Percentiles rank a stretch among this genome's conserved stretches.
phyloP scores from a whole-genome alignment of 2,797 vertebrate genomes.

The Etheostoma nigrum region DNA sequence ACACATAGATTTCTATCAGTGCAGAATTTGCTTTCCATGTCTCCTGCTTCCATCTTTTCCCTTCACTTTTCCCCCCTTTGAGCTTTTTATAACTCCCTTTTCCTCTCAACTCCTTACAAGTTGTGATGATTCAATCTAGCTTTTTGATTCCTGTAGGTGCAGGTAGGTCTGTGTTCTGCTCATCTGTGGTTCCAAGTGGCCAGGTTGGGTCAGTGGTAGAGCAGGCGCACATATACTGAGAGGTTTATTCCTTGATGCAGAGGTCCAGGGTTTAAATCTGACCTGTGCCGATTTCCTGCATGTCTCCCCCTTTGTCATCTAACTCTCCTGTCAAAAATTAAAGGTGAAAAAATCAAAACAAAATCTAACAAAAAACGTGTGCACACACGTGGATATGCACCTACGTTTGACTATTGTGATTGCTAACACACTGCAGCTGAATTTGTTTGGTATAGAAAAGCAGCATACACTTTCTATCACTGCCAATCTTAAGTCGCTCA shows the following conservation, averaged over 20 bases:
- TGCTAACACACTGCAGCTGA: slow-evolving; percentile 1
- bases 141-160: background rate
- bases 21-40: slow-evolving; percentile 29
- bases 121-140: slow-evolving; percentile 18
- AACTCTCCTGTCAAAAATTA: too few species aligned
- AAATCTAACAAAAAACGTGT: background rate
- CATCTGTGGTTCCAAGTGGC: background rate
- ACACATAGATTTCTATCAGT: slow-evolving; percentile 21
- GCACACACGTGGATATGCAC: background rate
- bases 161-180: slow-evolving; percentile 10
- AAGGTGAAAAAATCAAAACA: background rate
- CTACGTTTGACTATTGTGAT: background rate
- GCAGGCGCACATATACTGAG: too few species aligned
- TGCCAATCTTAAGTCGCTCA: slow-evolving; percentile 51
- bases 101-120: slow-evolving; percentile 8
- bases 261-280: too few species aligned
- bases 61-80: slow-evolving; percentile 47
- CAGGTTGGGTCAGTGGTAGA: too few species aligned
- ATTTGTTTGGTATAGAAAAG: slow-evolving; percentile 41
- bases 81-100: slow-evolving; percentile 69
- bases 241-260: too few species aligned
- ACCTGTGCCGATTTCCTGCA: too few species aligned
- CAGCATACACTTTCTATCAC: slow-evolving; percentile 38
- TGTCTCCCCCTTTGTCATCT: too few species aligned
- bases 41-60: slow-evolving; percentile 34